These are phyloP conservation scores for Agrypnia vestita DNA, from an alignment of 1,140 invertebrate species.

Conservation along the genomic window DNA sequence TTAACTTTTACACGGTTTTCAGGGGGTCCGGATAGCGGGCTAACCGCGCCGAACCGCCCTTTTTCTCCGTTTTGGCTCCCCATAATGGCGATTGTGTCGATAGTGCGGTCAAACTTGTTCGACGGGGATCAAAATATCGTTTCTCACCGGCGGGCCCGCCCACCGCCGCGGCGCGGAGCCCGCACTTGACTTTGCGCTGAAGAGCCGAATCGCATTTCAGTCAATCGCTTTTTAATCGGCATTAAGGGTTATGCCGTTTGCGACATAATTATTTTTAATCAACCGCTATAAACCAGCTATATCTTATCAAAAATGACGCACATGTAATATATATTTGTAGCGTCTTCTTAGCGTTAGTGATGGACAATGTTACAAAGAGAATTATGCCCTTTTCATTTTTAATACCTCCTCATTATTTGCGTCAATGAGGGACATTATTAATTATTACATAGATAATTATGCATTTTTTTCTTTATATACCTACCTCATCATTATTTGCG, in stretches of 20 bases:
- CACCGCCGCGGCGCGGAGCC: not conserved
- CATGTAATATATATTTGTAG: no score
- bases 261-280: no score
- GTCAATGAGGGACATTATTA: no score
- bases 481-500: no score
- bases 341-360: no score
- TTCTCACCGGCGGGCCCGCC: conserved; percentile 48
- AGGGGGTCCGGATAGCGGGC: conserved; percentile 19
- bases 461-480: no score
- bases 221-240: conserved; percentile 7
- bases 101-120: conserved; percentile 58
- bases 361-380: no score
- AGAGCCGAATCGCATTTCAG: not conserved
- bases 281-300: no score
- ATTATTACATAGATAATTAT: no score
- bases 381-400: no score
- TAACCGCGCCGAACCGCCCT: conserved; percentile 55
- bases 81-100: conserved; percentile 50
- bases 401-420: no score
- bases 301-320: no score
- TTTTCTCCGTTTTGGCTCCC: conserved; percentile 34
- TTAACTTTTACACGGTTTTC: conserved; percentile 24
- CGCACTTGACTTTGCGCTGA: not conserved
- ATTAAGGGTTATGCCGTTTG: not conserved
- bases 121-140: conserved; percentile 55